These are phyloP conservation scores for Pomacea canaliculata DNA, from an alignment of 2,888 invertebrate species.

Conservation along the genomic window DNA sequence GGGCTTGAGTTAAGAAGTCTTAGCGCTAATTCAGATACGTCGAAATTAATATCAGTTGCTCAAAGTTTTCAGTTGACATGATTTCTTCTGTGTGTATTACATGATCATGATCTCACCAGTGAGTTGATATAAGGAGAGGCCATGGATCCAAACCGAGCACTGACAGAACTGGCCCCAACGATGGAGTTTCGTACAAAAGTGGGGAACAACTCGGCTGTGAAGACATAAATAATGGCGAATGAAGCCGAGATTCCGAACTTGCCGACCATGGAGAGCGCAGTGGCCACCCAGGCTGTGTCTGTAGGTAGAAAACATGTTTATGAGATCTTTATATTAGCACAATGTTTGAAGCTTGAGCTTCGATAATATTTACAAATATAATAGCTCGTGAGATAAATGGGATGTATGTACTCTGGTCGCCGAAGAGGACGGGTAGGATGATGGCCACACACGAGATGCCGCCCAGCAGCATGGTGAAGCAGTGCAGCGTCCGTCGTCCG, in stretches of 20 bases:
- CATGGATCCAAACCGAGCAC: constrained; percentile 88
- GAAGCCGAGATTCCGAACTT: constrained; percentile 86
- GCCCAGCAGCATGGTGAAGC: constrained; percentile 41
- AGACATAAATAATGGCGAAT: constrained; percentile 89
- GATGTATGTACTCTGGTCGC: constrained; percentile 20
- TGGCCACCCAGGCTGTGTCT: constrained; percentile 48
- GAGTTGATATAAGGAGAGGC: constrained; percentile 83
- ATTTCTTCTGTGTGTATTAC: too few relatives aligned
- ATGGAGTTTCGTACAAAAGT: constrained; percentile 90
- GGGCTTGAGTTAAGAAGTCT: too few relatives aligned
- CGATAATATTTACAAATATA: too few relatives aligned
- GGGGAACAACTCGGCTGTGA: constrained; percentile 89
- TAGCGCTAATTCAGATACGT: too few relatives aligned
- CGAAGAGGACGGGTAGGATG: constrained; percentile 34
- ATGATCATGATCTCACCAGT: constrained; percentile 37
- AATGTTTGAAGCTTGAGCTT: too few relatives aligned
- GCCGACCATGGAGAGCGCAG: constrained; percentile 80
- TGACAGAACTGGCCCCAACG: constrained; percentile 86
- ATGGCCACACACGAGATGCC: constrained; percentile 42
- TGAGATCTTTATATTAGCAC: too few relatives aligned
- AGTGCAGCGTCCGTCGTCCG: constrained; percentile 46
- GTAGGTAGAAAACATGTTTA: background rate
- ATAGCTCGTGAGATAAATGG: too few relatives aligned
- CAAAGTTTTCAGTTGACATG: too few relatives aligned
- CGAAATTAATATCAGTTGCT: too few relatives aligned